Evolutionary conservation across 2,888 invertebrate genomes (phyloP).

Genomic region (Tyria jacobaeae): DNA sequence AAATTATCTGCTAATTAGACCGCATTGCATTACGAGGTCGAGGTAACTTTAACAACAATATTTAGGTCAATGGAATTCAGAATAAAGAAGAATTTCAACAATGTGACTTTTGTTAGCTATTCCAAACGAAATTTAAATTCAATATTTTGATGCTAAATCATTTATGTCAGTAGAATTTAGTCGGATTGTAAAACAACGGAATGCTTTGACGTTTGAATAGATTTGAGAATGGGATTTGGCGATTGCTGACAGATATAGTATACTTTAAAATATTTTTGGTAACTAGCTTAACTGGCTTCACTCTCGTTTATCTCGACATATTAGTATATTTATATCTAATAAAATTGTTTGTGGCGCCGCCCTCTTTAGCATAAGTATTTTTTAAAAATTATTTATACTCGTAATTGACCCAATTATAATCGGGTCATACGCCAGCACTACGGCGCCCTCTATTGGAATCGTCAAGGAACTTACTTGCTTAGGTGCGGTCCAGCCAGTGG

Average conservation of each 20-base stretch:
- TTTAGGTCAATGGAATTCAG: conserved; percentile 53
- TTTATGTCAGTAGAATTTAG: conserved; percentile 28
- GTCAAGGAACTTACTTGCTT: too few species aligned
- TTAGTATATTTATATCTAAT: too few species aligned
- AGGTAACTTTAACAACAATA: conserved; percentile 47
- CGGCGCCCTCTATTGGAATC: too few species aligned
- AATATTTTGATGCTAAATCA: conserved; percentile 37
- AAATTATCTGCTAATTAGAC: conserved; percentile 66
- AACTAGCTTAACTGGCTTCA: too few species aligned
- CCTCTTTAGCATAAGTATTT: too few species aligned
- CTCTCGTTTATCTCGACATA: too few species aligned
- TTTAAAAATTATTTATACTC: too few species aligned
- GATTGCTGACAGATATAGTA: not conserved
- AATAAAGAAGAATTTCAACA: conserved; percentile 42
- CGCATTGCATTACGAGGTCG: conserved; percentile 51
- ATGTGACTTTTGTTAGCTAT: conserved; percentile 39
- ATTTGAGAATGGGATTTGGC: conserved; percentile 3
- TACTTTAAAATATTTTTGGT: conserved; percentile 11
- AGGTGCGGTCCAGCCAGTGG: too few species aligned
- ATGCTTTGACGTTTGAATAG: conserved; percentile 18
- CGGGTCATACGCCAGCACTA: too few species aligned
- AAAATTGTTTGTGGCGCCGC: too few species aligned
- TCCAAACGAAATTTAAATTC: conserved; percentile 26
- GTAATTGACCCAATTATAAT: too few species aligned
- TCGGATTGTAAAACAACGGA: conserved; percentile 25